Conservation (phyloP, 2,797 vertebrate genomes). For the Onychomys arenicola region DNA sequence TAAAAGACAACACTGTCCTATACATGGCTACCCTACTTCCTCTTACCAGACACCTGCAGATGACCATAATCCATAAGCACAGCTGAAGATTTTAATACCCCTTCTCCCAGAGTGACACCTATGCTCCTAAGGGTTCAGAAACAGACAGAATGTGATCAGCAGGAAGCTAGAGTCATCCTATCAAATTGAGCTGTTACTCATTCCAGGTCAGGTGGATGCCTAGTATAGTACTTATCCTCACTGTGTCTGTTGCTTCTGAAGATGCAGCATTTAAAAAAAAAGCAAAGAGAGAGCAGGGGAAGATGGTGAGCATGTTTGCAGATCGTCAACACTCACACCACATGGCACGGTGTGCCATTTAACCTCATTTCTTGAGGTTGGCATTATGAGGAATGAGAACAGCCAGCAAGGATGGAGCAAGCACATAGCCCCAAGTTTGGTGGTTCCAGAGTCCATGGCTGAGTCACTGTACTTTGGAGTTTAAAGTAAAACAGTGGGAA, state of each 20-base stretch:
- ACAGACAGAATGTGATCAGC: not conserved
- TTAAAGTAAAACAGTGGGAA: not conserved
- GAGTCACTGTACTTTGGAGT: not conserved
- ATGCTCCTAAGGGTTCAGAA: not conserved
- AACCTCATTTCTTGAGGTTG: not conserved
- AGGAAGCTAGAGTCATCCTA: not conserved
- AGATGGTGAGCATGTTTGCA: not conserved
- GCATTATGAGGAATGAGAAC: not conserved
- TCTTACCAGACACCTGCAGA: not conserved
- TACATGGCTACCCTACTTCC: not conserved
- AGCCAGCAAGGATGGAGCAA: not conserved
- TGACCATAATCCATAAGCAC: not conserved
- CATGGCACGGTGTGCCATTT: no score
- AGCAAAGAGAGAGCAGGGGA: not conserved
- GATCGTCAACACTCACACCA: not conserved
- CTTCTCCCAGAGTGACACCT: not conserved
- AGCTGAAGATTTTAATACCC: not conserved
- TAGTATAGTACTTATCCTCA: not conserved
- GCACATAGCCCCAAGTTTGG: not conserved
- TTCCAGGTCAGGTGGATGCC: not conserved
- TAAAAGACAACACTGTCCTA: not conserved
- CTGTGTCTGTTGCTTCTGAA: not conserved
- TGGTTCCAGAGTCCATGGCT: not conserved
- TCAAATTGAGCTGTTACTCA: not conserved
- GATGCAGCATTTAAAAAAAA: not conserved